A percentile compares a stretch with the other conserved stretches of the same genome.
These are phyloP conservation scores for Leptoclinus maculatus DNA, from an alignment of 2,797 vertebrate species.

Conservation along the genomic window DNA sequence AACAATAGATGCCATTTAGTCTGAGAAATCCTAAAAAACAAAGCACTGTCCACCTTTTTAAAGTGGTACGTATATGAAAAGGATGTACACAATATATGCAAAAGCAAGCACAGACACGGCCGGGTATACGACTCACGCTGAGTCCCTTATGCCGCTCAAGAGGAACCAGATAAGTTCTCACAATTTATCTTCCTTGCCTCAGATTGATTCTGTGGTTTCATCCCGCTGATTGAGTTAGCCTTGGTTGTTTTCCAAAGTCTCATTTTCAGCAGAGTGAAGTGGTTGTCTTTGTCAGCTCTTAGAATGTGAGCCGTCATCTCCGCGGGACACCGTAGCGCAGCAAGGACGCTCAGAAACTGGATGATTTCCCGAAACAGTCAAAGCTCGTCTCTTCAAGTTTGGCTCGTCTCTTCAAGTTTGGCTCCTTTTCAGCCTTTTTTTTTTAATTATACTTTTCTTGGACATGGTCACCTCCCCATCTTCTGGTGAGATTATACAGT, in stretches of 20 bases:
- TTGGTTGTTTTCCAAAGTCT: constrained; percentile 22
- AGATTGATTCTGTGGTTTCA: constrained; percentile 10
- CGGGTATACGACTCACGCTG: neutral
- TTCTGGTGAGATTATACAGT: constrained; percentile 13
- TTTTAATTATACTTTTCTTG: neutral
- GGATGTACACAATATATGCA: neutral
- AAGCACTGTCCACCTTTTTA: neutral
- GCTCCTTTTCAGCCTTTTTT: constrained; percentile 19
- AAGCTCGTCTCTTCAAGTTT: neutral
- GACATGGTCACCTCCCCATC: constrained; percentile 7
- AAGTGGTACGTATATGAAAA: neutral
- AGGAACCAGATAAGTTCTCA: constrained; percentile 1
- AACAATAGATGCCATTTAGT: constrained; percentile 23
- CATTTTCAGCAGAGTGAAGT: constrained; percentile 15
- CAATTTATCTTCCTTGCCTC: constrained; percentile 8
- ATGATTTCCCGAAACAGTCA: constrained; percentile 6
- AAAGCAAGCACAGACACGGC: neutral
- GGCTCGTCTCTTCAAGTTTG: constrained; percentile 12
- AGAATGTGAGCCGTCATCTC: constrained; percentile 36
- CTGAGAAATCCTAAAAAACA: constrained; percentile 9
- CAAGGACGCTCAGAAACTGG: neutral
- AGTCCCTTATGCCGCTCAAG: neutral
- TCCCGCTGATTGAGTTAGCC: constrained; percentile 17
- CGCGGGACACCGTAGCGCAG: neutral
- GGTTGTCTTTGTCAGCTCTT: constrained; percentile 4